Evolutionary conservation across 2,113 vertebrate species (phyloP).

Genomic region (Cisticola juncidis): DNA sequence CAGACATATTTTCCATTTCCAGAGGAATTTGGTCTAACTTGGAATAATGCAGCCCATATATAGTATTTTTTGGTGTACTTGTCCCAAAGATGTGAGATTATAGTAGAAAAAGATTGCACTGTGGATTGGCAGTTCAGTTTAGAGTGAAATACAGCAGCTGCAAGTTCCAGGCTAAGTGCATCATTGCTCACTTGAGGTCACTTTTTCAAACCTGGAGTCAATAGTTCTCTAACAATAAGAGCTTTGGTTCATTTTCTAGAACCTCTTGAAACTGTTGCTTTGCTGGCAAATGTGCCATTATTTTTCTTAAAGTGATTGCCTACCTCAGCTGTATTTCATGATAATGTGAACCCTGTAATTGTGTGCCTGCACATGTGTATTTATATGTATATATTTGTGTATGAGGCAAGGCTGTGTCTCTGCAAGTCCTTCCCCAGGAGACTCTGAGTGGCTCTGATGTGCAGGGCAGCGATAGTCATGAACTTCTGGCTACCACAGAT

Average conservation of each 20-base stretch:
- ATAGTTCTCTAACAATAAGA: constrained; percentile 40
- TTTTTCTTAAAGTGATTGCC: constrained; percentile 6
- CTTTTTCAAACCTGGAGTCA: constrained; percentile 50
- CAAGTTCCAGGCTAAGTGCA: constrained; percentile 43
- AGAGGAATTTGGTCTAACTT: neutral
- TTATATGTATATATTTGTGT: neutral
- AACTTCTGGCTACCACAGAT: neutral
- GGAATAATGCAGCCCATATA: neutral
- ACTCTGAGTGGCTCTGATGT: neutral
- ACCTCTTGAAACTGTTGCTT: constrained; percentile 4
- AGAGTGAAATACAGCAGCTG: constrained; percentile 41
- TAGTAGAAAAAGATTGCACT: constrained; percentile 8
- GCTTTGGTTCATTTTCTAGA: constrained; percentile 45
- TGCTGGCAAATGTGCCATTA: neutral
- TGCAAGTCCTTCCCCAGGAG: neutral
- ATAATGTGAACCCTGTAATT: neutral
- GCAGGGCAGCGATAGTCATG: neutral
- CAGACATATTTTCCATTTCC: neutral
- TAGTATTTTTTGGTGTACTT: neutral
- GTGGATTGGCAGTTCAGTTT: constrained; percentile 56
- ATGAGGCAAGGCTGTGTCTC: neutral
- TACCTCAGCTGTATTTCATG: neutral
- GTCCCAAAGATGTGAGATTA: constrained; percentile 3
- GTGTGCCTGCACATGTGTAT: neutral
- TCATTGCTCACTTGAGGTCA: constrained; percentile 57